These are phyloP conservation scores for Drosophila macrospina DNA, from an alignment of 2,888 invertebrate species.

Conservation along the genomic window DNA sequence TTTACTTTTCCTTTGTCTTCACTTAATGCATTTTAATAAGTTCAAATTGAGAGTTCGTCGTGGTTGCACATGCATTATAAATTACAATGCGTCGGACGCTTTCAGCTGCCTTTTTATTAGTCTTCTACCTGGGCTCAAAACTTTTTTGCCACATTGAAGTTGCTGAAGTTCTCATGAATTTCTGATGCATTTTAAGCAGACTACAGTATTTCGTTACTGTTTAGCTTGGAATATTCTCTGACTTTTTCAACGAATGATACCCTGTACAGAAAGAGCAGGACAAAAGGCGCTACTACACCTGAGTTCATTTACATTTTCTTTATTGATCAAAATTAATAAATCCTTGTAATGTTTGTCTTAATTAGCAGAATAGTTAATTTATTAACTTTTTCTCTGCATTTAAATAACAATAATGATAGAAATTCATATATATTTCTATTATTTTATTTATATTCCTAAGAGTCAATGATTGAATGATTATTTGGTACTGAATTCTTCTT, in stretches of 20 bases:
- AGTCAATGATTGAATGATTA: too few species aligned
- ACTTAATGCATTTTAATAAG: constrained; percentile 42
- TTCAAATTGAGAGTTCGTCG: constrained; percentile 24
- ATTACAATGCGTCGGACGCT: constrained; percentile 42
- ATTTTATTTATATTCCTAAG: too few species aligned
- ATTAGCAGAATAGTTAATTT: too few species aligned
- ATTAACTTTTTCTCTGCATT: too few species aligned
- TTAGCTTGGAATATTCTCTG: background rate
- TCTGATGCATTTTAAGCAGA: constrained; percentile 20
- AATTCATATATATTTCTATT: too few species aligned
- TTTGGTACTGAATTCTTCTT: too few species aligned
- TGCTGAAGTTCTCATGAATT: constrained; percentile 25
- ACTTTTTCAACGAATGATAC: background rate
- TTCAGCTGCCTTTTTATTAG: constrained; percentile 18
- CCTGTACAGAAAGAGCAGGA: background rate
- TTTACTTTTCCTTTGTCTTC: constrained; percentile 1
- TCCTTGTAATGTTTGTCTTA: too few species aligned
- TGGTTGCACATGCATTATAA: constrained; percentile 46
- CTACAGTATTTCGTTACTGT: constrained; percentile 33
- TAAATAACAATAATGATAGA: too few species aligned
- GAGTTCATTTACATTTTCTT: too few species aligned
- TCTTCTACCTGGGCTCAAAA: constrained; percentile 14
- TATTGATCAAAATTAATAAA: too few species aligned
- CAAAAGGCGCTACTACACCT: background rate
- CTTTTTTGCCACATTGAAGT: constrained; percentile 25